Percentiles rank a stretch among this genome's conserved stretches.
These are phyloP conservation scores for Quadroppia sp. DNA, from an alignment of 2,888 invertebrate species.

Conservation along the genomic window DNA sequence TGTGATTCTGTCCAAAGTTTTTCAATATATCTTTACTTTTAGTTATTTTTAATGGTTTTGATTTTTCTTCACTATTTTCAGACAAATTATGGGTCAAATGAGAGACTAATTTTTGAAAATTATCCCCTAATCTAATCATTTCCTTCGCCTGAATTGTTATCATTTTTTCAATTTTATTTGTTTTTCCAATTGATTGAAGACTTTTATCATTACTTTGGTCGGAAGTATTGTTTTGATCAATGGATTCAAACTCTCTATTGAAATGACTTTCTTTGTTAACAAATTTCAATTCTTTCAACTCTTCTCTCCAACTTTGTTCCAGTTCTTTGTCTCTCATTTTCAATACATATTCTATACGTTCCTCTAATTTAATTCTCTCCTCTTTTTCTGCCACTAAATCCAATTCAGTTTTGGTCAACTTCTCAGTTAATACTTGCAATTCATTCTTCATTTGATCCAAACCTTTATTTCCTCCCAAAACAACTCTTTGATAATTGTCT, in stretches of 20 bases:
- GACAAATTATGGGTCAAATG: slow-evolving; percentile 2
- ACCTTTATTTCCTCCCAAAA: background rate
- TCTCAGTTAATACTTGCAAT: slow-evolving; percentile 4
- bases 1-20: background rate
- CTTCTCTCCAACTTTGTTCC: slow-evolving; percentile 18
- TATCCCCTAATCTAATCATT: slow-evolving; percentile 21
- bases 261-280: background rate
- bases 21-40: background rate
- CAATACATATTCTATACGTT: slow-evolving; percentile 28
- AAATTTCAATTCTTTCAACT: slow-evolving; percentile 32
- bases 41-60: background rate
- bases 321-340: slow-evolving; percentile 14
- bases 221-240: background rate
- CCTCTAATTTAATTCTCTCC: slow-evolving; percentile 30
- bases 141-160: slow-evolving; percentile 25
- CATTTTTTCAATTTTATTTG: slow-evolving; percentile 23
- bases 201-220: slow-evolving; percentile 5
- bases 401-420: slow-evolving; percentile 31
- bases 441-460: slow-evolving; percentile 31
- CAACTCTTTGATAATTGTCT: background rate
- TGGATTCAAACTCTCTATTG: background rate
- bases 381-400: slow-evolving; percentile 18
- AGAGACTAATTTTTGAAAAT: slow-evolving; percentile 12
- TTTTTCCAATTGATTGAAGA: background rate
- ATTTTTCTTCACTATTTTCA: background rate